Percentiles rank a stretch among this genome's conserved stretches.
Evolutionary conservation across 2,888 invertebrate genomes (phyloP).

Genomic region (Andrena praecox): DNA sequence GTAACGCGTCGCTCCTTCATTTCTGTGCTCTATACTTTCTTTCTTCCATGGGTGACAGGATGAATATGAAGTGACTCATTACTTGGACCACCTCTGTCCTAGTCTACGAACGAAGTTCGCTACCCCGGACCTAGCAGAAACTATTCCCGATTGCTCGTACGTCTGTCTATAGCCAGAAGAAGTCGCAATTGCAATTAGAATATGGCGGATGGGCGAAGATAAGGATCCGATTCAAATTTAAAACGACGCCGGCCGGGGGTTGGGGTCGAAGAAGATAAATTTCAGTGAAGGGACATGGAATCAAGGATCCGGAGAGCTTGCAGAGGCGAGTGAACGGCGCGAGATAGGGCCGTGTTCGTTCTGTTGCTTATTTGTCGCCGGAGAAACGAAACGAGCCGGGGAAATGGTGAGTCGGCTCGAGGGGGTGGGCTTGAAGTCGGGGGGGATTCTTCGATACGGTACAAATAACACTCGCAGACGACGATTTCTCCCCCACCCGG

Average conservation of each 20-base stretch:
- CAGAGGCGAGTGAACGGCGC: constrained; percentile 62
- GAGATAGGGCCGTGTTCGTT: constrained; percentile 75
- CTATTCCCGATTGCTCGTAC: background rate
- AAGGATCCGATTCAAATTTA: constrained; percentile 69
- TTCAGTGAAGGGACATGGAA: constrained; percentile 65
- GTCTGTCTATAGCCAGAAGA: background rate
- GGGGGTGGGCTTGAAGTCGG: constrained; percentile 44
- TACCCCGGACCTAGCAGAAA: too few relatives aligned
- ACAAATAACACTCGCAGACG: constrained; percentile 75
- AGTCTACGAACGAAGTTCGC: too few relatives aligned
- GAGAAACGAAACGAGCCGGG: constrained; percentile 76
- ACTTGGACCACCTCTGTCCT: constrained; percentile 18
- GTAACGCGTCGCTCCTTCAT: constrained; percentile 73
- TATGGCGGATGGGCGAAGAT: constrained; percentile 49
- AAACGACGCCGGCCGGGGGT: constrained; percentile 52
- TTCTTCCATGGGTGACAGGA: constrained; percentile 72
- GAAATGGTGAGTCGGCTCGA: constrained; percentile 62
- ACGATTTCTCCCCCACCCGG: constrained; percentile 41
- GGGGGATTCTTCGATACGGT: constrained; percentile 70
- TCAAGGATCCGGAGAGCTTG: constrained; percentile 73
- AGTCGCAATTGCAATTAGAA: constrained; percentile 57
- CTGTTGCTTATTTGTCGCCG: constrained; percentile 78
- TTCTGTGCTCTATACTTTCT: constrained; percentile 58
- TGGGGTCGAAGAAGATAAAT: constrained; percentile 74
- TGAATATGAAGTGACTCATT: constrained; percentile 80